Percentiles rank a stretch among this genome's conserved stretches.
Evolutionary conservation across 2,888 invertebrate genomes (phyloP).

Genomic region (Halocaridina rubra): DNA sequence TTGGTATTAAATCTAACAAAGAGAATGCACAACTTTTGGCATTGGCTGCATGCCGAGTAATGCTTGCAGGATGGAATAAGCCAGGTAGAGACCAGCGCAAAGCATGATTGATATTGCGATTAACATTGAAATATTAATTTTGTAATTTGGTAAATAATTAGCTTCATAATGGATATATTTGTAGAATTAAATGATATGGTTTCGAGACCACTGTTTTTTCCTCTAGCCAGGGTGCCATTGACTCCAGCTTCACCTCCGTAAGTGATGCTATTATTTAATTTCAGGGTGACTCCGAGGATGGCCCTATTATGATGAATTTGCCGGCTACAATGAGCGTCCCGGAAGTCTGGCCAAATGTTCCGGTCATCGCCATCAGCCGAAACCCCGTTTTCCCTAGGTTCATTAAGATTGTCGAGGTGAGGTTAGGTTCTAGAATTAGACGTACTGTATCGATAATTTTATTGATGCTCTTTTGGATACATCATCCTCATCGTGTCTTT

Average conservation of each 20-base stretch:
- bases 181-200: neutral
- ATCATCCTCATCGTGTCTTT: too few species aligned
- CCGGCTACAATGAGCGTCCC: constrained; percentile 94
- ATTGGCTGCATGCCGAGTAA: too few species aligned
- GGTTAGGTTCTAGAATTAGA: too few species aligned
- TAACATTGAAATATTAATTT: neutral
- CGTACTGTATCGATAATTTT: too few species aligned
- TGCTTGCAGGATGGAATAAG: too few species aligned
- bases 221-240: neutral
- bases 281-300: constrained; percentile 25
- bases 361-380: constrained; percentile 91
- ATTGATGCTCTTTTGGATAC: too few species aligned
- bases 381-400: constrained; percentile 98
- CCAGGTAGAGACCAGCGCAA: too few species aligned
- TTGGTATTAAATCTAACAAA: too few species aligned
- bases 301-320: constrained; percentile 67
- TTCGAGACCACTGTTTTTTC: neutral
- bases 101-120: neutral
- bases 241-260: neutral
- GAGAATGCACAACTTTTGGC: too few species aligned
- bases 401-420: constrained; percentile 94
- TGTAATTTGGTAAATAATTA: neutral
- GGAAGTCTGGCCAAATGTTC: constrained; percentile 95
- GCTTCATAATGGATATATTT: neutral
- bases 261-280: neutral